phyloP scores from a whole-genome alignment of 2,888 invertebrate genomes.

The Theretra japonica region DNA sequence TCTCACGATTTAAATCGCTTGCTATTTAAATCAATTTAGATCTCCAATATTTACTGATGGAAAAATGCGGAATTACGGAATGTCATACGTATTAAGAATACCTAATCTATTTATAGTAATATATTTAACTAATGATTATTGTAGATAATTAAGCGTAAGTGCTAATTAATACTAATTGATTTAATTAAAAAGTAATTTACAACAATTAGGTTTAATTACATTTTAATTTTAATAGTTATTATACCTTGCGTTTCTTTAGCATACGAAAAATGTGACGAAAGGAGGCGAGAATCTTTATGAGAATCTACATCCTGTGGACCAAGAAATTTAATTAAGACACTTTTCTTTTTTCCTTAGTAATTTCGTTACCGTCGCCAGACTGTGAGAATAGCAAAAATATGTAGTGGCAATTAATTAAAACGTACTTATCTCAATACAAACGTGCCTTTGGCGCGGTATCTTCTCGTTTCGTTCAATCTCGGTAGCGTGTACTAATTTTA shows the following conservation, averaged over 20 bases:
- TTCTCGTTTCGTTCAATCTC: not conserved
- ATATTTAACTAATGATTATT: too few relatives aligned
- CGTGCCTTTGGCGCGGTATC: not conserved
- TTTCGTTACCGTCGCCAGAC: not conserved
- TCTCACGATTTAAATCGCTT: too few relatives aligned
- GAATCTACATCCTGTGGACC: not conserved
- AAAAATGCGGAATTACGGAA: too few relatives aligned
- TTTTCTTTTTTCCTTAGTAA: not conserved
- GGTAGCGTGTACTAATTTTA: not conserved
- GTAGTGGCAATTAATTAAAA: too few relatives aligned
- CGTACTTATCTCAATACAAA: too few relatives aligned
- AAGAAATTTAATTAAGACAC: slow-evolving; percentile 14
- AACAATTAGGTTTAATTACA: too few relatives aligned
- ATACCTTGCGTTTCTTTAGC: not conserved
- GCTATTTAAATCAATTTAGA: too few relatives aligned
- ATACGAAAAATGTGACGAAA: too few relatives aligned
- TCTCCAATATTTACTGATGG: too few relatives aligned
- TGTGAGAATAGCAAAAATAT: not conserved
- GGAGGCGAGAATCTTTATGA: not conserved
- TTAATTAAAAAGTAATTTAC: too few relatives aligned
- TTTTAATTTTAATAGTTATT: not conserved
- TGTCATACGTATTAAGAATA: too few relatives aligned
- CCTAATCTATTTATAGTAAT: too few relatives aligned
- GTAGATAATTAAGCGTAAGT: not conserved
- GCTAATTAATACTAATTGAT: not conserved